These are phyloP conservation scores for Athalia circularis DNA, from an alignment of 2,888 invertebrate genomes.

Conservation along the genomic window DNA sequence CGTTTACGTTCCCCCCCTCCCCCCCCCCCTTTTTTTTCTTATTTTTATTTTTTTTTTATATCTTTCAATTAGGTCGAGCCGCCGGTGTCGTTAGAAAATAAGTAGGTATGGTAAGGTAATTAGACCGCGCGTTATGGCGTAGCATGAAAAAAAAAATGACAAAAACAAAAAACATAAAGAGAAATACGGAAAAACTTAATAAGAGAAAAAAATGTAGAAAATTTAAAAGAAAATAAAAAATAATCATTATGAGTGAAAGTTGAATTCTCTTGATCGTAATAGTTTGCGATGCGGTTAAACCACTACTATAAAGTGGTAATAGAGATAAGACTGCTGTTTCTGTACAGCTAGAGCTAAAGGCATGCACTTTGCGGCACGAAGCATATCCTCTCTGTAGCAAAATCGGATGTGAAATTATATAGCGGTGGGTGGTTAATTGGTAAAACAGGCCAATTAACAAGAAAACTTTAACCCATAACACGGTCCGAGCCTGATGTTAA, in stretches of 20 bases:
- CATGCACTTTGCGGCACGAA: constrained; percentile 1
- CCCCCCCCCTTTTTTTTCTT: no score
- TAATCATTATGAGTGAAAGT: not conserved
- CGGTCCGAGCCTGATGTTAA: not conserved
- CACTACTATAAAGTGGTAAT: not conserved
- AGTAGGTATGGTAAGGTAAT: not conserved
- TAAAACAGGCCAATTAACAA: constrained; percentile 56
- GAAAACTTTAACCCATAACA: constrained; percentile 39
- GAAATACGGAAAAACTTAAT: no score
- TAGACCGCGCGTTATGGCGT: not conserved
- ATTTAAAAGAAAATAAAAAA: constrained; percentile 1
- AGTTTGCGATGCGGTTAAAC: constrained; percentile 8
- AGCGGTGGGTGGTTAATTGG: constrained; percentile 53
- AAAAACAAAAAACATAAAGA: no score
- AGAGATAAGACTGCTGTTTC: constrained; percentile 30
- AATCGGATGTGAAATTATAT: constrained; percentile 51
- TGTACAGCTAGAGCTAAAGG: not conserved
- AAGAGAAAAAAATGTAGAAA: no score
- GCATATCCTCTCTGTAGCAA: not conserved
- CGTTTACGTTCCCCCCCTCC: no score
- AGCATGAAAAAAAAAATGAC: no score
- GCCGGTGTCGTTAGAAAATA: not conserved
- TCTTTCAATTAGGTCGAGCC: not conserved
- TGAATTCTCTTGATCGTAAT: not conserved
- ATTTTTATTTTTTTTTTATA: not conserved